Evolutionary conservation across 2,113 vertebrate species (phyloP).

Genomic region (Mormyrus lacerda): DNA sequence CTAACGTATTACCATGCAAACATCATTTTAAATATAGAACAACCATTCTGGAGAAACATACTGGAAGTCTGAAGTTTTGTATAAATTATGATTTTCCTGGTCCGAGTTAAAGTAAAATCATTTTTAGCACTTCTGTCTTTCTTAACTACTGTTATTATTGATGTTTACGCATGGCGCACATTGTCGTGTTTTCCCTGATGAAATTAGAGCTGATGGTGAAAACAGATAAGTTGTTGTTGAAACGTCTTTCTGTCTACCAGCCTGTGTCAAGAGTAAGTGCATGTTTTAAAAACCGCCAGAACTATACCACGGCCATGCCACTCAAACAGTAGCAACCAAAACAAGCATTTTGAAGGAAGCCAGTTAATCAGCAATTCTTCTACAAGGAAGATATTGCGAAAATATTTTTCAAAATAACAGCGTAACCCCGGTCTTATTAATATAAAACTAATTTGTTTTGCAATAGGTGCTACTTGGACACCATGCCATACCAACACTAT

Average conservation of each 20-base stretch:
- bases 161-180: not conserved
- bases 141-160: not conserved
- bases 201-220: not conserved
- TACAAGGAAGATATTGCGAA: not conserved
- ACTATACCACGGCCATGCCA: not conserved
- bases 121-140: not conserved
- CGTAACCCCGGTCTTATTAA: not conserved
- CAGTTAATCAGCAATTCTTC: not conserved
- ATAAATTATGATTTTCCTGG: not conserved
- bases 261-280: not conserved
- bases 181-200: not conserved
- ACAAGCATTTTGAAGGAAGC: not conserved
- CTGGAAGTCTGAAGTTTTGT: not conserved
- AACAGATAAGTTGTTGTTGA: not conserved
- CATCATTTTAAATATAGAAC: not conserved
- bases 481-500: not conserved
- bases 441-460: slow-evolving; percentile 21
- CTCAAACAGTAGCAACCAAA: not conserved
- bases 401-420: not conserved
- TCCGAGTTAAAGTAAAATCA: not conserved
- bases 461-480: slow-evolving; percentile 12
- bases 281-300: not conserved
- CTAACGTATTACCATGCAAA: not conserved
- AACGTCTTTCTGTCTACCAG: not conserved
- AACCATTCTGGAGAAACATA: not conserved